Conservation (phyloP, 2,888 invertebrate species). For the Acronicta alni region DNA sequence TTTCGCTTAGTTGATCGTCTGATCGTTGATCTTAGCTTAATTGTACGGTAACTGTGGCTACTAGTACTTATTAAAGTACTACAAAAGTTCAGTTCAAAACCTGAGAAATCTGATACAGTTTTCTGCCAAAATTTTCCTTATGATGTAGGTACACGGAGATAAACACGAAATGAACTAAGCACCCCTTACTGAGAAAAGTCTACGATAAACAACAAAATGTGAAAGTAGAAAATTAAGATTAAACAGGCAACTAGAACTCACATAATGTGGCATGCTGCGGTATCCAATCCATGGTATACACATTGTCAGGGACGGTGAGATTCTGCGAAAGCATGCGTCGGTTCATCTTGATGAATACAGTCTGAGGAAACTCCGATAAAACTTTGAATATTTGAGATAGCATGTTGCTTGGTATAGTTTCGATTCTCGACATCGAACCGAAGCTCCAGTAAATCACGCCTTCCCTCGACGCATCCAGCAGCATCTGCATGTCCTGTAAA, state of each 20-base stretch:
- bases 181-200: too few species aligned
- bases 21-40: too few species aligned
- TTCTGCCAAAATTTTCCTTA: too few species aligned
- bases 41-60: too few species aligned
- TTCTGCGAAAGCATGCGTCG: slow-evolving; percentile 80
- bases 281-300: slow-evolving; percentile 87
- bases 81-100: too few species aligned
- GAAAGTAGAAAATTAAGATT: too few species aligned
- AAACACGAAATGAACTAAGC: too few species aligned
- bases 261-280: slow-evolving; percentile 88
- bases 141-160: slow-evolving; percentile 4
- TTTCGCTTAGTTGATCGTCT: too few species aligned
- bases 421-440: slow-evolving; percentile 89
- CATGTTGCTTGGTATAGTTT: slow-evolving; percentile 84
- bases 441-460: slow-evolving; percentile 90
- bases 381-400: slow-evolving; percentile 84
- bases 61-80: too few species aligned
- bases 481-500: slow-evolving; percentile 78
- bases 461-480: slow-evolving; percentile 81
- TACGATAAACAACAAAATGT: too few species aligned
- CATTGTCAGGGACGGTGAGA: slow-evolving; percentile 83
- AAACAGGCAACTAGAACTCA: slow-evolving; percentile 64
- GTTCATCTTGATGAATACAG: slow-evolving; percentile 88
- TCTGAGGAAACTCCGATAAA: slow-evolving; percentile 85
- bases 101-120: too few species aligned